Conservation (phyloP, 1,140 invertebrate species). For the Oncopodura yosiiana region DNA sequence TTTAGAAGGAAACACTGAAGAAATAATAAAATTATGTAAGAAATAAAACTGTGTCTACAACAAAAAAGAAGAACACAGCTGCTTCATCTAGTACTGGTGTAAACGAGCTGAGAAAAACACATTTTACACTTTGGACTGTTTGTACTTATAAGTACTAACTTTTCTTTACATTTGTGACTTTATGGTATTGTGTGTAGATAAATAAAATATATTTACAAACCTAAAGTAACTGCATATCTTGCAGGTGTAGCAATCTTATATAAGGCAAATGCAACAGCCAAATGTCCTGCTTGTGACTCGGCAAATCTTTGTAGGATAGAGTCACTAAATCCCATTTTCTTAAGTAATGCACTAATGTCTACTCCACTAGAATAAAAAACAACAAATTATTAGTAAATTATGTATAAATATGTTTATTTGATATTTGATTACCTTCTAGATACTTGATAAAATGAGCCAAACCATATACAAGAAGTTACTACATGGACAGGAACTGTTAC, state of each 20-base stretch:
- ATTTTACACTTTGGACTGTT: too few species aligned
- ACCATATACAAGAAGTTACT: conserved; percentile 74
- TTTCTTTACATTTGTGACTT: too few species aligned
- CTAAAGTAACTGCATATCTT: conserved; percentile 80
- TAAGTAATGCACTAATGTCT: conserved; percentile 66
- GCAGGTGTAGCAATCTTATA: conserved; percentile 86
- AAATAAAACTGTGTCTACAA: too few species aligned
- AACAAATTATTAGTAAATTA: not conserved
- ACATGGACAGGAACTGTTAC: conserved; percentile 81
- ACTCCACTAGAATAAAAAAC: conserved; percentile 61
- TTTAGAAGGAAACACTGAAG: too few species aligned
- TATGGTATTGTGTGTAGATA: not conserved
- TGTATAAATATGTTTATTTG: not conserved
- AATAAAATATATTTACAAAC: conserved; percentile 43
- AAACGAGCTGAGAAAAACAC: too few species aligned
- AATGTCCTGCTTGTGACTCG: conserved; percentile 69
- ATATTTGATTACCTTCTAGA: conserved; percentile 61
- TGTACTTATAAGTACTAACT: too few species aligned
- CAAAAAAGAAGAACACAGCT: too few species aligned
- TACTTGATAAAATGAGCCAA: conserved; percentile 70
- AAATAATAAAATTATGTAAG: too few species aligned
- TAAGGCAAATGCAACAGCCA: conserved; percentile 75
- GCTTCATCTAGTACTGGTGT: too few species aligned
- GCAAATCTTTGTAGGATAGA: conserved; percentile 60
- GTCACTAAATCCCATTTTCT: conserved; percentile 63